Conservation (phyloP, 1,140 invertebrate genomes). For the Colletes latitarsis region DNA sequence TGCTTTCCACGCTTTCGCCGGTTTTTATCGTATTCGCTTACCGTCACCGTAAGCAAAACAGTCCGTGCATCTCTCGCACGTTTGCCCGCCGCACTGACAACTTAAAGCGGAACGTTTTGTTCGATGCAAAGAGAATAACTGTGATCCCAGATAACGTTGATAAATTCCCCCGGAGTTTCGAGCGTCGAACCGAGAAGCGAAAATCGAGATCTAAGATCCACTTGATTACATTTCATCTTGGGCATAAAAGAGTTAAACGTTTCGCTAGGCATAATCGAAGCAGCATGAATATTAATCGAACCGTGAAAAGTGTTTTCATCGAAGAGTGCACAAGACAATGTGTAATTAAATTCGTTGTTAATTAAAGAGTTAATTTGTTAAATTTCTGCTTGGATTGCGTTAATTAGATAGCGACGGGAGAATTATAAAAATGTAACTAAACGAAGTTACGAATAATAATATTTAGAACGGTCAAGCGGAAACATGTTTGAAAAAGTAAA, state of each 20-base stretch:
- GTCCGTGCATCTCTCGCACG: constrained; percentile 4
- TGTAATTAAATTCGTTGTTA: neutral
- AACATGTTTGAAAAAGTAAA: no score
- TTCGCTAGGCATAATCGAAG: no score
- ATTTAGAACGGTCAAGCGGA: no score
- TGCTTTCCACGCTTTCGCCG: constrained; percentile 6
- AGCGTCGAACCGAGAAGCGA: neutral
- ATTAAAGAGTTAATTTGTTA: no score
- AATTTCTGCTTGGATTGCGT: no score
- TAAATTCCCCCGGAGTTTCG: neutral
- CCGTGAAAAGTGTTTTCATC: no score
- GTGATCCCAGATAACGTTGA: neutral
- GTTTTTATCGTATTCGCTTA: constrained; percentile 53
- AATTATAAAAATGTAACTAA: no score
- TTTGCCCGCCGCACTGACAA: constrained; percentile 21
- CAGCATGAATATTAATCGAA: no score
- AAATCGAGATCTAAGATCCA: neutral
- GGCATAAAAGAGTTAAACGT: neutral
- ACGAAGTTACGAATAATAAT: no score
- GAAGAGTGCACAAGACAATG: no score
- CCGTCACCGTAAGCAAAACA: constrained; percentile 57
- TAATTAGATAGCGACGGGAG: no score
- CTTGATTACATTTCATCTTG: neutral
- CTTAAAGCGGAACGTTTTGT: constrained; percentile 59
- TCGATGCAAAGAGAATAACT: neutral